Percentiles rank a stretch among this genome's conserved stretches.
These are phyloP conservation scores for Rhipidura dahli DNA, from an alignment of 2,113 vertebrate genomes.

Conservation along the genomic window DNA sequence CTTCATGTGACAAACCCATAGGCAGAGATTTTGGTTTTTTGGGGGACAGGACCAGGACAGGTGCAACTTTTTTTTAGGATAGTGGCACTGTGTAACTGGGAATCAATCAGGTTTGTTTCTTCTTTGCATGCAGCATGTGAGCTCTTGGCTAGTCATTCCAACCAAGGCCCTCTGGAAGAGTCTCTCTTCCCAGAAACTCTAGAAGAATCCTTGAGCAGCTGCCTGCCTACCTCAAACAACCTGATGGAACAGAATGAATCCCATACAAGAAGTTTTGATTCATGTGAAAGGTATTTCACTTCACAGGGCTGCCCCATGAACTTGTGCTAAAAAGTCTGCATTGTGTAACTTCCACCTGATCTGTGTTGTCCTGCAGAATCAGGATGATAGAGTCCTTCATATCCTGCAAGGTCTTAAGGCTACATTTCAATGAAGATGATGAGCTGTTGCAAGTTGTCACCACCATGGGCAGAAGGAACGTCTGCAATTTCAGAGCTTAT, in stretches of 20 bases:
- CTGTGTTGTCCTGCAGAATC: background rate
- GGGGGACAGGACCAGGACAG: background rate
- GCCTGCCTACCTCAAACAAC: background rate
- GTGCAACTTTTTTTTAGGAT: background rate
- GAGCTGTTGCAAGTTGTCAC: background rate
- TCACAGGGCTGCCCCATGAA: background rate
- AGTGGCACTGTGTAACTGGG: background rate
- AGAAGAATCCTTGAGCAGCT: background rate
- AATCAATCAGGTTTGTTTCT: background rate
- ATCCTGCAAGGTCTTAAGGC: background rate
- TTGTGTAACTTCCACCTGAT: background rate
- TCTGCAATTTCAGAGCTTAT: background rate
- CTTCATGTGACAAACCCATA: background rate
- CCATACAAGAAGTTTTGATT: background rate
- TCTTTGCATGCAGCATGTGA: background rate
- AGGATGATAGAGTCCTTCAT: background rate
- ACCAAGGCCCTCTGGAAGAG: background rate
- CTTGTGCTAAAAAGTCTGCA: background rate
- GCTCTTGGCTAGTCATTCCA: background rate
- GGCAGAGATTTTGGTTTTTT: background rate
- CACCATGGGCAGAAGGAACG: background rate
- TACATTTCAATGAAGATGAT: background rate
- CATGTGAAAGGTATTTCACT: background rate
- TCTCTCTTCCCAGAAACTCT: background rate
- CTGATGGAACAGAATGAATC: background rate